Base-by-base conservation (phyloP, 2,113 vertebrate genomes). In the Albula goreensis region DNA sequence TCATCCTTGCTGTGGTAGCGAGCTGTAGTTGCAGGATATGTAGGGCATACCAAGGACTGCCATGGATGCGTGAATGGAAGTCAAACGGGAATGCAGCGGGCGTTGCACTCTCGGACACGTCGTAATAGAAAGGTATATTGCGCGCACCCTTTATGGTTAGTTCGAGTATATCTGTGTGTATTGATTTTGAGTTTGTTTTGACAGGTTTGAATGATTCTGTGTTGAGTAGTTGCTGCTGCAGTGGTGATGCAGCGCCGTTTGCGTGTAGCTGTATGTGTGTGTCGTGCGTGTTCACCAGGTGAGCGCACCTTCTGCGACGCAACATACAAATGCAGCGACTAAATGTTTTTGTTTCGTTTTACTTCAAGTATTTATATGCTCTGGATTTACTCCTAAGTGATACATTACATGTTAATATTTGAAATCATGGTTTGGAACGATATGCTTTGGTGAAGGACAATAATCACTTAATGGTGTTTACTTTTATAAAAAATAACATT, bases 31-130 rank as follows among this genome's bases (percentile, higher is more conserved):
- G 22, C 80, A 48, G n/a, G 15, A 52, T 83, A 85, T 60, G 83
- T 88, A 84, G 60, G 80, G 56, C 79, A 85, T 85, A 63, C 78
- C 53, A 87, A 86, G 57, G 81, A 85, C 81, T 52, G 63, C 8
- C 86, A 83, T 81, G 49, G 51, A 50, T 52, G 48, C 22, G 81
- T 83, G 60, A 66, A 86, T 88, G 80, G 85, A 79, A 25, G 48
- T 74, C 50, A 74, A 48, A 5, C 25, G 19, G 74, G 51, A 85
- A 50, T 31, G 25, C 50, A 74, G 25, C 52, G 66, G 50, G 70
- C 50, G 74, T 19, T 77, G 51, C 13, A 31, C 57, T 79, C 74
- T 85, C 19, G 31, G 15, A 49, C 74, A 56, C 74, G 31, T 5
- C 0, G 31, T 56, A 6, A 74, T 51, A 78, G 41, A 83, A 63